Evolutionary conservation across 1,140 invertebrate genomes (phyloP).

Genomic region (Piezodorus guildinii): DNA sequence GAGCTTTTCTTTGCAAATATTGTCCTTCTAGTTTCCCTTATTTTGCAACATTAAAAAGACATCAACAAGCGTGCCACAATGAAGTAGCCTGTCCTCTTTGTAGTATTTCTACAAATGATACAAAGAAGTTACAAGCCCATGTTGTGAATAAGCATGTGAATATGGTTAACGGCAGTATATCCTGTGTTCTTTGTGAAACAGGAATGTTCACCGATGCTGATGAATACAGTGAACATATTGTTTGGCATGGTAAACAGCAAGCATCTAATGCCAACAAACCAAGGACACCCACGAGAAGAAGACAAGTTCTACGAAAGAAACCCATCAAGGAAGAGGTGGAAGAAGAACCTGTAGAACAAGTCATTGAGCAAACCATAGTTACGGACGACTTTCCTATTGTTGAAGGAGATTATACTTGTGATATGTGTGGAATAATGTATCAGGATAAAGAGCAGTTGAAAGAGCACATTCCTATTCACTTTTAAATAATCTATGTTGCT

Average conservation of each 20-base stretch:
- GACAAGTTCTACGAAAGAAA: background rate
- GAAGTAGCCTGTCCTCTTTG: constrained; percentile 25
- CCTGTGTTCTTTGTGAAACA: constrained; percentile 25
- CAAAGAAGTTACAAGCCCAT: constrained; percentile 20
- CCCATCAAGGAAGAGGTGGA: background rate
- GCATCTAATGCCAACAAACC: constrained; percentile 6
- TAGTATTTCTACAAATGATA: constrained; percentile 12
- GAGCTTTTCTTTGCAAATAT: constrained; percentile 24
- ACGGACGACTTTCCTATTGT: constrained; percentile 23
- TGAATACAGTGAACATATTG: constrained; percentile 25
- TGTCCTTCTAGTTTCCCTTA: constrained; percentile 27
- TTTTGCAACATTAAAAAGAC: constrained; percentile 23
- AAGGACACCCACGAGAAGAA: background rate
- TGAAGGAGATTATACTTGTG: constrained; percentile 19
- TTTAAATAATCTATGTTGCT: constrained; percentile 14
- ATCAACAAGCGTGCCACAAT: constrained; percentile 25
- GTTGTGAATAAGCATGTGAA: constrained; percentile 21
- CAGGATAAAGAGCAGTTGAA: constrained; percentile 23
- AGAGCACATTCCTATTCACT: constrained; percentile 21
- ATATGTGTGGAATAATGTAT: constrained; percentile 21
- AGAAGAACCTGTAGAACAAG: constrained; percentile 17
- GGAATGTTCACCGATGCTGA: constrained; percentile 21
- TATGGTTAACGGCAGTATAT: constrained; percentile 2
- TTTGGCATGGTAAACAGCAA: constrained; percentile 27
- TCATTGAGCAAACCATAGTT: constrained; percentile 20